phyloP scores from a whole-genome alignment of 2,888 invertebrate genomes.

The Eilema caniola region DNA sequence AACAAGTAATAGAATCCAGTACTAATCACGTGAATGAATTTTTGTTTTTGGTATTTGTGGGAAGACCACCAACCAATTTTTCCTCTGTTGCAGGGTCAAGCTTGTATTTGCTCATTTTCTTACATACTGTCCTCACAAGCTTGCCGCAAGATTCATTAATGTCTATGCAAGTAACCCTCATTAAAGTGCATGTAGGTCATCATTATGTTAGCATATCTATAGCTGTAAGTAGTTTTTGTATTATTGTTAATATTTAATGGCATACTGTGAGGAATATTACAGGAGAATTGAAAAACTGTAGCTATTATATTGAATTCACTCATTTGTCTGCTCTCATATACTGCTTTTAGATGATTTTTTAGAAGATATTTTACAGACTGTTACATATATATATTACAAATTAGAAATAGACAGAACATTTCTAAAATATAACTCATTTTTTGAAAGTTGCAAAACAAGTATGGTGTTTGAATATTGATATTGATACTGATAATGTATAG shows the following conservation, averaged over 20 bases:
- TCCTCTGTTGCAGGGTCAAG: background rate
- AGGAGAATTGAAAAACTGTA: too few species aligned
- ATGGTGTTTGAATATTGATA: background rate
- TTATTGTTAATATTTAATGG: too few species aligned
- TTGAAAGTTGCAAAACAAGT: constrained; percentile 1
- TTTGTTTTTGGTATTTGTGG: background rate
- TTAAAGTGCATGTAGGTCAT: background rate
- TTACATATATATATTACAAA: background rate
- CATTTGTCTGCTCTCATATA: background rate
- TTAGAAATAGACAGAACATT: background rate
- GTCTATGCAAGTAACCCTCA: background rate
- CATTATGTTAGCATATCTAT: background rate
- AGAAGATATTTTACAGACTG: background rate
- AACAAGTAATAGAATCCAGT: background rate
- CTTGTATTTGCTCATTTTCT: background rate
- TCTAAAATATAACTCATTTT: background rate
- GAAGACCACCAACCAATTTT: background rate
- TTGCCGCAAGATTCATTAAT: background rate
- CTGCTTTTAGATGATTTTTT: too few species aligned
- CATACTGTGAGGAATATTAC: too few species aligned
- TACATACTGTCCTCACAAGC: background rate
- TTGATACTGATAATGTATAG: background rate
- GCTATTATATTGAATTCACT: background rate
- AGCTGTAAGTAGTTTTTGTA: background rate
- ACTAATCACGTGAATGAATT: too few species aligned